Evolutionary conservation across 2,797 vertebrate species (phyloP).

Genomic region (Allobates femoralis): DNA sequence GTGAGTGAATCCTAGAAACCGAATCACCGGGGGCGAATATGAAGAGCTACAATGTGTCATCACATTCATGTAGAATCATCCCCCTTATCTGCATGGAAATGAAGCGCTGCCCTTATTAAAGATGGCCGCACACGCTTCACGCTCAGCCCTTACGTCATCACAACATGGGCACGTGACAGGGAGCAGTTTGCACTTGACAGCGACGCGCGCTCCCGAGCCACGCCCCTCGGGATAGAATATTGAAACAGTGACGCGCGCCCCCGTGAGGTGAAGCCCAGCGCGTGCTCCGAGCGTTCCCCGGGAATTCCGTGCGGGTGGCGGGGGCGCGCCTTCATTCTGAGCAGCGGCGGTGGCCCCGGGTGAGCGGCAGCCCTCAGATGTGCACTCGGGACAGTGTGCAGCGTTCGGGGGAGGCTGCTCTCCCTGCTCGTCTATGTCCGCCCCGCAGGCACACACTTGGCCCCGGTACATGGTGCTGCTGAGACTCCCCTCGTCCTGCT

Average conservation of each 20-base stretch:
- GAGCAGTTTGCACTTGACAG: slow-evolving; percentile 29
- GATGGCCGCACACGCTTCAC: slow-evolving; percentile 1
- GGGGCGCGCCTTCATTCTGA: slow-evolving; percentile 14
- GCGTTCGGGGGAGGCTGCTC: slow-evolving; percentile 1
- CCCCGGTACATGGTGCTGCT: slow-evolving; percentile 28
- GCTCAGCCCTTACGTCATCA: slow-evolving; percentile 14
- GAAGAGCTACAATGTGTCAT: no score
- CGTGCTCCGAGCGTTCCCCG: slow-evolving; percentile 51
- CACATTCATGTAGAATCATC: background rate
- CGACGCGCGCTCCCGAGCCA: slow-evolving; percentile 46
- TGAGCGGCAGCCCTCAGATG: slow-evolving; percentile 41
- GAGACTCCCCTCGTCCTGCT: background rate
- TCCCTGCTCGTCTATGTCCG: background rate
- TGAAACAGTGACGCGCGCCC: slow-evolving; percentile 47
- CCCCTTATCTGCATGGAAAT: no score
- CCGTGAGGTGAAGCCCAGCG: slow-evolving; percentile 36
- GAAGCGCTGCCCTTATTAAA: background rate
- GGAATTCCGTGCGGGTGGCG: slow-evolving; percentile 53
- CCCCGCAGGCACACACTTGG: slow-evolving; percentile 14
- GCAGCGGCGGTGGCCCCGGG: slow-evolving; percentile 12
- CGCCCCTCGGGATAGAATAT: slow-evolving; percentile 46
- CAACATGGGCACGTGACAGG: slow-evolving; percentile 17
- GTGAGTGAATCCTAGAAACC: no score
- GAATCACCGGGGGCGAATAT: background rate
- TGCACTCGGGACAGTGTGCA: slow-evolving; percentile 19